phyloP scores from a whole-genome alignment of 2,113 vertebrate genomes.

The mouse (Mus musculus) region GRCm39 chr4:45027501-45028000 shows the following conservation, averaged over 20 bases:
- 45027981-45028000: conserved; percentile 83
- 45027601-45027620: not conserved
- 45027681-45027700: not conserved
- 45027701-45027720: not conserved
- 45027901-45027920: not conserved
- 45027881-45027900: not conserved
- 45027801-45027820: not conserved
- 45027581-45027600: not conserved
- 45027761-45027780: not conserved
- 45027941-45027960: not conserved
- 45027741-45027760: not conserved
- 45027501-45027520: not conserved
- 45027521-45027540: not conserved
- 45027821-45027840: not conserved
- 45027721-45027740: not conserved
- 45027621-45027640: not conserved
- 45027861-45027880: not conserved
- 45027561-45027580: not conserved
- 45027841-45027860: not conserved
- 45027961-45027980: conserved; percentile 30
- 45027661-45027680: not conserved
- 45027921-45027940: not conserved
- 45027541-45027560: not conserved
- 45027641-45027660: not conserved
- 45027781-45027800: not conserved